A percentile compares a stretch with the other conserved stretches of the same genome.
phyloP scores from a whole-genome alignment of 2,888 invertebrate species.

The Theristus sp. region DNA sequence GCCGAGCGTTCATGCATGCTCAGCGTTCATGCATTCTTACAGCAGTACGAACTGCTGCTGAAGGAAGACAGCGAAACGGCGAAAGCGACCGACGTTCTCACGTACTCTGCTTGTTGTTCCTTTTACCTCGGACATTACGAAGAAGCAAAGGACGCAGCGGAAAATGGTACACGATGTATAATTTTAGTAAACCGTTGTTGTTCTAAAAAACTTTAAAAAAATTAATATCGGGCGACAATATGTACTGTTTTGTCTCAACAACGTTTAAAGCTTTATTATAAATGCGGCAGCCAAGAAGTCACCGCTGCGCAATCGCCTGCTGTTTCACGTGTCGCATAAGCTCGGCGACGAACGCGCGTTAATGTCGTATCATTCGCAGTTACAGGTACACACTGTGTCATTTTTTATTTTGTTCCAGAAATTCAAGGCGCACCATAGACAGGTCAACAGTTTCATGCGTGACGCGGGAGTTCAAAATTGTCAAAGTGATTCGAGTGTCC shows the following conservation, averaged over 20 bases:
- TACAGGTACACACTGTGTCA: slow-evolving; percentile 38
- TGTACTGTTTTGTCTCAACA: no score
- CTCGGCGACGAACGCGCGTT: slow-evolving; percentile 65
- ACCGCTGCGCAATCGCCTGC: slow-evolving; percentile 52
- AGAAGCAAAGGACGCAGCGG: slow-evolving; percentile 45
- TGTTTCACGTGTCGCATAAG: slow-evolving; percentile 84
- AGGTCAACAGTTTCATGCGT: no score
- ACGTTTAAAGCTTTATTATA: no score
- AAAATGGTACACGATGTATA: slow-evolving; percentile 28
- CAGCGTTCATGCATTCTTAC: slow-evolving; percentile 3
- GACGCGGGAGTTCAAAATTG: no score
- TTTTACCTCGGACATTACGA: slow-evolving; percentile 75
- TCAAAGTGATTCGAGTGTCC: no score
- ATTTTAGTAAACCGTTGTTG: neutral
- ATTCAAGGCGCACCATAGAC: no score
- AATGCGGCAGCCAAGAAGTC: no score
- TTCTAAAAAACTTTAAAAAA: no score
- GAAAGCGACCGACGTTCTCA: slow-evolving; percentile 42
- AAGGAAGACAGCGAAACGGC: slow-evolving; percentile 37
- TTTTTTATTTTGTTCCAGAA: neutral
- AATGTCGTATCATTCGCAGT: slow-evolving; percentile 59
- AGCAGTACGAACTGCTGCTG: slow-evolving; percentile 35
- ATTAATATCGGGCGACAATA: no score
- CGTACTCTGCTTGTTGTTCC: slow-evolving; percentile 77
- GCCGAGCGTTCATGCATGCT: no score